Percentiles rank a stretch among this genome's conserved stretches.
Conservation (phyloP, 2,888 invertebrate species). For the Athalia rosae region DNA sequence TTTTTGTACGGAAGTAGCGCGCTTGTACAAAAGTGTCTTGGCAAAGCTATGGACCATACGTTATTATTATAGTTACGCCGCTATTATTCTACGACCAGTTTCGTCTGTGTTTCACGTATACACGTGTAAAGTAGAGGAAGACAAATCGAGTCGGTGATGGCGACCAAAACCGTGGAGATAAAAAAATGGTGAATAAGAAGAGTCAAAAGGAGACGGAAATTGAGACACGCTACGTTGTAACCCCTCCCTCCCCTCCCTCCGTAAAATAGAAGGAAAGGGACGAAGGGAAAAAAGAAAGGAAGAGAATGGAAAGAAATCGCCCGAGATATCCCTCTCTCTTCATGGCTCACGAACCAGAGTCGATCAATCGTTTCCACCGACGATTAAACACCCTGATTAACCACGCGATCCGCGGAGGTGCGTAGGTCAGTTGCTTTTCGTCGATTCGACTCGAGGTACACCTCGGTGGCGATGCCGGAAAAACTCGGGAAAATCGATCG, state of each 20-base stretch:
- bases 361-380: neutral
- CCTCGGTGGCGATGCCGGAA: conserved; percentile 3
- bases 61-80: conserved; percentile 57
- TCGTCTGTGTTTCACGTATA: neutral
- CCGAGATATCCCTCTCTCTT: conserved; percentile 26
- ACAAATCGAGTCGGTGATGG: conserved; percentile 27
- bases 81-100: conserved; percentile 23
- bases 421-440: conserved; percentile 26
- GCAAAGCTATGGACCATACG: conserved; percentile 65
- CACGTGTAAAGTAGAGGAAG: neutral
- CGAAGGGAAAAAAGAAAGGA: conserved; percentile 48
- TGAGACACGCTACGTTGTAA: conserved; percentile 7
- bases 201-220: conserved; percentile 51
- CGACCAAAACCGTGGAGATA: no score
- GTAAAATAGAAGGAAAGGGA: conserved; percentile 46
- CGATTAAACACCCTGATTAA: neutral
- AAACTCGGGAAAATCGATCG: conserved; percentile 19
- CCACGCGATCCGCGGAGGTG: neutral
- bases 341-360: neutral
- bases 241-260: conserved; percentile 49
- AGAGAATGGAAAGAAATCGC: conserved; percentile 46
- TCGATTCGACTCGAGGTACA: conserved; percentile 2
- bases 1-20: conserved; percentile 20
- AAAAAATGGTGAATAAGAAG: conserved; percentile 46
- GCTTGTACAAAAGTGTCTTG: conserved; percentile 57